These are phyloP conservation scores for Arremon aurantiirostris DNA, from an alignment of 2,797 vertebrate genomes.

Conservation along the genomic window DNA sequence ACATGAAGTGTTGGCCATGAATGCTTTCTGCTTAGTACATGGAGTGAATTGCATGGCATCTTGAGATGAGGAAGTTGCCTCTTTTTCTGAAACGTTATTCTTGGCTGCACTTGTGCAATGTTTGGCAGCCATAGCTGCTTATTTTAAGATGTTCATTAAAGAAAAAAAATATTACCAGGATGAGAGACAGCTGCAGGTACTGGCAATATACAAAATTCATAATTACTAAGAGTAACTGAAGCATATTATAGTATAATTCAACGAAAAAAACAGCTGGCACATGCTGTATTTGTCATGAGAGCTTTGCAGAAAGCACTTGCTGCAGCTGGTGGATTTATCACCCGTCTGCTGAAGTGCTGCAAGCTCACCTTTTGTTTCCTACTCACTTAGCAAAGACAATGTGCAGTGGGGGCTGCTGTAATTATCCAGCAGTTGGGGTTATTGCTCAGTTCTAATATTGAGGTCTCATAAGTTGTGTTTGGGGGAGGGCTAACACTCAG, in stretches of 20 bases:
- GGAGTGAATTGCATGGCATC: constrained; percentile 4
- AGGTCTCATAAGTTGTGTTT: neutral
- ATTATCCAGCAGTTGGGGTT: neutral
- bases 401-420: neutral
- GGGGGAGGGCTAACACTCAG: neutral
- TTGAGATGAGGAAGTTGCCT: constrained; percentile 19
- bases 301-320: constrained; percentile 57
- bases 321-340: constrained; percentile 69
- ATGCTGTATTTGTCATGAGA: constrained; percentile 70
- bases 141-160: constrained; percentile 65
- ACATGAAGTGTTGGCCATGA: neutral
- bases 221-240: constrained; percentile 78
- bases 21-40: neutral
- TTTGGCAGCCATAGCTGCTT: constrained; percentile 67
- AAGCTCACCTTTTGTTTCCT: constrained; percentile 70
- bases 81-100: constrained; percentile 51
- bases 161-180: constrained; percentile 56
- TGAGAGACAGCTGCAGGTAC: constrained; percentile 80
- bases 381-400: constrained; percentile 20
- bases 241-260: constrained; percentile 75
- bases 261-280: constrained; percentile 75
- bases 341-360: constrained; percentile 41
- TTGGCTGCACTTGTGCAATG: constrained; percentile 65
- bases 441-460: neutral
- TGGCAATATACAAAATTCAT: constrained; percentile 73